Evolutionary conservation across 2,113 vertebrate species (phyloP).

Genomic region (Periophthalmodon schlosseri): DNA sequence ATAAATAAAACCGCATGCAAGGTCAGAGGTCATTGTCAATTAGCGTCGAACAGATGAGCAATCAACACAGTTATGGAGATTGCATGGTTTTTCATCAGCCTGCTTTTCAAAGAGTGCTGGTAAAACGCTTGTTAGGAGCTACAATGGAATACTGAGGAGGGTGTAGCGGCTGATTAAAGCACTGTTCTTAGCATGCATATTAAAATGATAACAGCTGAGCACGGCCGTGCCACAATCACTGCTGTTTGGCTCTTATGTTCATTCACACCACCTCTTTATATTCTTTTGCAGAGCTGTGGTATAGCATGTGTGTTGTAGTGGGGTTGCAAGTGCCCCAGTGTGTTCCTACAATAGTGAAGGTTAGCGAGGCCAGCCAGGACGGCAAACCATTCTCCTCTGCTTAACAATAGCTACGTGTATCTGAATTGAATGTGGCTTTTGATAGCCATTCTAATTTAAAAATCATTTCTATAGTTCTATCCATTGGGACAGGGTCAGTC

Average conservation of each 20-base stretch:
- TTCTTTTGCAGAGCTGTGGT: constrained; percentile 47
- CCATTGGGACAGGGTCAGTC: constrained; percentile 65
- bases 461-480: constrained; percentile 65
- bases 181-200: constrained; percentile 64
- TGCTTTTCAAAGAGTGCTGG: constrained; percentile 60
- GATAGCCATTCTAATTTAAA: constrained; percentile 66
- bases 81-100: constrained; percentile 71
- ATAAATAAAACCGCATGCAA: constrained; percentile 50
- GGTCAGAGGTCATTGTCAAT: constrained; percentile 72
- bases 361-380: constrained; percentile 68
- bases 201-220: constrained; percentile 69
- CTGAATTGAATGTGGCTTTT: constrained; percentile 63
- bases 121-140: constrained; percentile 65
- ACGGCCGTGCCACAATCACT: constrained; percentile 60
- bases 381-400: constrained; percentile 67
- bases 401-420: constrained; percentile 73
- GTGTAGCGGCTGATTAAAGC: constrained; percentile 65
- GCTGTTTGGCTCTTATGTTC: constrained; percentile 66
- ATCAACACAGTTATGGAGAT: constrained; percentile 67
- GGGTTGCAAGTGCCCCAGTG: constrained; percentile 47
- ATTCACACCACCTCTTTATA: constrained; percentile 46
- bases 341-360: constrained; percentile 69
- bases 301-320: constrained; percentile 51
- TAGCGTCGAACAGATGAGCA: constrained; percentile 70
- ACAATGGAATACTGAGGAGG: constrained; percentile 54